Percentiles rank a stretch among this genome's conserved stretches.
phyloP scores from a whole-genome alignment of 2,113 vertebrate genomes.

The Myanophis thanlyinensis region DNA sequence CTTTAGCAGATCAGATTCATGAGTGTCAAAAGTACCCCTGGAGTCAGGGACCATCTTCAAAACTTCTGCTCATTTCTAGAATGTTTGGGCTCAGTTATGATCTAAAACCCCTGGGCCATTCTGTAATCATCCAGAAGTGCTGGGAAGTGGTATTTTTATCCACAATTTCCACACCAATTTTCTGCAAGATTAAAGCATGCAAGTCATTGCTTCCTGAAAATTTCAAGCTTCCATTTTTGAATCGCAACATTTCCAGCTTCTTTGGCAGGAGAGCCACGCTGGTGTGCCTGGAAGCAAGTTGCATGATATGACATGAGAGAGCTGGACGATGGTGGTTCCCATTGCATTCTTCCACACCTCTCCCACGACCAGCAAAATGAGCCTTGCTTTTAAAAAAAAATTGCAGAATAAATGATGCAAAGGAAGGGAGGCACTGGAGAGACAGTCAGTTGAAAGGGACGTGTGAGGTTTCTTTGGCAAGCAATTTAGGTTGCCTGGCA shows the following conservation, averaged over 20 bases:
- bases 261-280: not conserved
- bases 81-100: not conserved
- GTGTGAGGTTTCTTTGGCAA: not conserved
- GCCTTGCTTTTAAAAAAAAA: not conserved
- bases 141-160: not conserved
- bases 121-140: not conserved
- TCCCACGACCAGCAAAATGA: not conserved
- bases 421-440: not conserved
- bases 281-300: not conserved
- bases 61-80: not conserved
- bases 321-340: not conserved
- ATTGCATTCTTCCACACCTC: not conserved
- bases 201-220: not conserved
- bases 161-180: not conserved
- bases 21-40: not conserved
- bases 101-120: not conserved
- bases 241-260: not conserved
- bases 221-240: not conserved
- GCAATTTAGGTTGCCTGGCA: not conserved
- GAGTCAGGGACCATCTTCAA: not conserved
- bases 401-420: not conserved
- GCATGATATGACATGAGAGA: not conserved
- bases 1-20: not conserved
- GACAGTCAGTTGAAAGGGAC: not conserved
- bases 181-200: not conserved